Conservation (phyloP, 1,140 invertebrate genomes). For the Babylonia areolata region DNA sequence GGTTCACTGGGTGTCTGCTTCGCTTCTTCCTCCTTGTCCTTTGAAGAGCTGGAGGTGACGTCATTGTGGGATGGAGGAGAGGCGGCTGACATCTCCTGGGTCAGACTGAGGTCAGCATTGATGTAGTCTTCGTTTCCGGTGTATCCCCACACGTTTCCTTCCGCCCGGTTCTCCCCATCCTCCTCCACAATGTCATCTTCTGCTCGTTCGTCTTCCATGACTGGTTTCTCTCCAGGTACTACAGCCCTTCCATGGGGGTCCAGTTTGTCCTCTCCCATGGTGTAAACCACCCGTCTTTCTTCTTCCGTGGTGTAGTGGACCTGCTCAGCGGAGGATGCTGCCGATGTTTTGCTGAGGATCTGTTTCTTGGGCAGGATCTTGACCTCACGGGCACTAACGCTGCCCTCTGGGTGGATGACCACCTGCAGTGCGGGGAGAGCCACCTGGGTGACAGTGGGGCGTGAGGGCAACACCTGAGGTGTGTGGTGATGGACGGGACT, state of each 20-base stretch:
- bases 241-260: background rate
- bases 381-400: constrained; percentile 8
- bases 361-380: background rate
- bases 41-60: background rate
- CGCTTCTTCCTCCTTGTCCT: background rate
- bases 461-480: background rate
- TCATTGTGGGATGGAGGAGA: background rate
- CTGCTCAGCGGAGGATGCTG: background rate
- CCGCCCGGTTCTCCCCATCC: background rate
- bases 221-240: background rate
- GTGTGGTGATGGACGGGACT: background rate
- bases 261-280: background rate
- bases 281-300: background rate
- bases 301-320: background rate
- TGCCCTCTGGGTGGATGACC: background rate
- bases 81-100: background rate
- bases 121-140: constrained; percentile 14
- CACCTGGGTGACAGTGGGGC: background rate
- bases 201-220: background rate
- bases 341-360: background rate
- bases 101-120: background rate
- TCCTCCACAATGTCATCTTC: constrained; percentile 1
- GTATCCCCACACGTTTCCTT: constrained; percentile 13
- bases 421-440: constrained; percentile 1
- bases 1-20: no score